Evolutionary conservation across 2,113 vertebrate species (phyloP).

Genomic region (Pardalotus punctatus): DNA sequence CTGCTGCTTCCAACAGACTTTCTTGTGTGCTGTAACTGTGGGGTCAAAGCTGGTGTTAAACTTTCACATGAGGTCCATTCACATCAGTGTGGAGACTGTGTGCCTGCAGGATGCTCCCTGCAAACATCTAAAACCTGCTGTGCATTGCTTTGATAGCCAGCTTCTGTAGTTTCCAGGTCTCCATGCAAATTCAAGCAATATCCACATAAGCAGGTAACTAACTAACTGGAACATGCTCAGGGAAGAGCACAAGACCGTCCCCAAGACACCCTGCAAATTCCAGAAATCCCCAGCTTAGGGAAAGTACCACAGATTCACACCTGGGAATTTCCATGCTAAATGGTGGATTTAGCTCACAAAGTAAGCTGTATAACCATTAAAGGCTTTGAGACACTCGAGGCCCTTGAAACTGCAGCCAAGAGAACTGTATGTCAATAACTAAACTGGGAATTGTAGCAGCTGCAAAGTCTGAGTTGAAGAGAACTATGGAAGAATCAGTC

Average conservation of each 20-base stretch:
- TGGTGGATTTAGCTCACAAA: neutral
- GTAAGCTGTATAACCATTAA: neutral
- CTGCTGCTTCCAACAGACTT: conserved; percentile 3
- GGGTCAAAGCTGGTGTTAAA: conserved; percentile 23
- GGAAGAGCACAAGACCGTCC: neutral
- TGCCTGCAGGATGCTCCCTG: neutral
- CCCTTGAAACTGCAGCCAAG: neutral
- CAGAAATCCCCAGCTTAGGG: neutral
- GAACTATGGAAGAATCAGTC: neutral
- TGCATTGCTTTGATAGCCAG: neutral
- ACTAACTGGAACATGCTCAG: neutral
- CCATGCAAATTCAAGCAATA: neutral
- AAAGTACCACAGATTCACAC: neutral
- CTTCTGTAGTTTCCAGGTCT: neutral
- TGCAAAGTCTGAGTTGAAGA: neutral
- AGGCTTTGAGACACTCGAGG: neutral
- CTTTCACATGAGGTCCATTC: neutral
- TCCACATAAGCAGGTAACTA: neutral
- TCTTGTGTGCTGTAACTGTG: neutral
- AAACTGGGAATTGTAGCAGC: neutral
- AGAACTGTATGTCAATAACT: neutral
- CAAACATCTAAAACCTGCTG: neutral
- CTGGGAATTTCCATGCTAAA: neutral
- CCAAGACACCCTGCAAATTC: rapidly evolving
- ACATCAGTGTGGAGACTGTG: neutral